Evolutionary conservation across 2,113 vertebrate genomes (phyloP), one percentile per base, ranked within the genome.

Genomic region (Lipotes vexillifer): DNA sequence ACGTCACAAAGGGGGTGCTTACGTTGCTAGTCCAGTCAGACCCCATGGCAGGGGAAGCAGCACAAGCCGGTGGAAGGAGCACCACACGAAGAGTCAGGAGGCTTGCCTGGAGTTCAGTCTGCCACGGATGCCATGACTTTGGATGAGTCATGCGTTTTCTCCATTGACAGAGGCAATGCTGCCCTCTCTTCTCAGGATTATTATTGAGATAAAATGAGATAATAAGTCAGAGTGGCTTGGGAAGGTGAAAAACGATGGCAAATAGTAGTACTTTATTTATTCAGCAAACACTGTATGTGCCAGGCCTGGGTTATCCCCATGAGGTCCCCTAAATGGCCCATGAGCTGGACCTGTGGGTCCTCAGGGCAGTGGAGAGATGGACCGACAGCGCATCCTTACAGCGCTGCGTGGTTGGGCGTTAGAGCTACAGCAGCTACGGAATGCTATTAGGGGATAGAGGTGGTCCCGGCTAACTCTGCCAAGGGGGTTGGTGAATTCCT

Each of bases 61-160:
- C 61, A 52, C 75, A 71, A 41, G 66, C 83, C 83, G 81, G 15
- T 66, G 68, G 86, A 87, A 94, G 93, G 78, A 96, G 63, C 92
- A 90, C 21, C 90, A 78, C 74, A 86, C 14, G 21, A 93, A 36
- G 97, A 96, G 96, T 94, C 74, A 72, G 93, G 57, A 96, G 33
- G 38, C 57, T 80, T 96, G 96, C 63, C 96, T 33, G 23, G 57
- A 57, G 18, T 81, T 94, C 82, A 86, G 18, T 81, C 83, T n/a
- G 74, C 77, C 38, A 18, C 68, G 69, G 96, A 92, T 94, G 96
- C 94, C 82, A 86, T 83, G 94, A 93, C 72, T 85, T 92, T 72
- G 31, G 87, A 68, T 63, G 15, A 96, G 78, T 78, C 59, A 65
- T 84, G 44, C 52, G 25, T 88, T 95, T 75, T 82, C 46, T 44